phyloP scores from a whole-genome alignment of 2,888 invertebrate genomes.

The Nesidiocoris tenuis region DNA sequence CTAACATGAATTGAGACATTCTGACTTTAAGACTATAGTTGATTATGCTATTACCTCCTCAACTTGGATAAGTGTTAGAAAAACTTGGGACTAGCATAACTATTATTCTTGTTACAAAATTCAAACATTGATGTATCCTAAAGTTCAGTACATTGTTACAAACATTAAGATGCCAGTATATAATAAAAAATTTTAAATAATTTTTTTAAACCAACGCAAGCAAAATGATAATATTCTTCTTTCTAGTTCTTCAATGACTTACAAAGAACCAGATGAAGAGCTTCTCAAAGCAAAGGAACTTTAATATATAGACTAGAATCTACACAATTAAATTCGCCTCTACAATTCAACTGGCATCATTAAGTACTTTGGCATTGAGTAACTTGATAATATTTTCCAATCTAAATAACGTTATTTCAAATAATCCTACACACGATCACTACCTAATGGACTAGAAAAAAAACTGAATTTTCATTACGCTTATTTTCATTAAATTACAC shows the following conservation, averaged over 20 bases:
- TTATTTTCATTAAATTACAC: not conserved
- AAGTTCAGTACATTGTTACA: not conserved
- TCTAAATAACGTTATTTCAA: too few species aligned
- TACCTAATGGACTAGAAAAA: not conserved
- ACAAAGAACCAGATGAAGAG: not conserved
- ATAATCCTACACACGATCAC: not conserved
- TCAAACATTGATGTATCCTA: not conserved
- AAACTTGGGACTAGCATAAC: not conserved
- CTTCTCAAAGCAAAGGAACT: not conserved
- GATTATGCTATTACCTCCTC: too few species aligned
- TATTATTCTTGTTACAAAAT: not conserved
- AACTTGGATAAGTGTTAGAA: not conserved
- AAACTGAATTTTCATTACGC: too few species aligned
- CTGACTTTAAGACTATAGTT: too few species aligned
- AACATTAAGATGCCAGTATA: too few species aligned
- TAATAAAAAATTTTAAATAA: too few species aligned
- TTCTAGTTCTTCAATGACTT: not conserved
- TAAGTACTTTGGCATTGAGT: too few species aligned
- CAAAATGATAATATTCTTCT: too few species aligned
- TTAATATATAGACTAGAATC: not conserved
- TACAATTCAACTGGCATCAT: too few species aligned
- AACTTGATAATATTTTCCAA: too few species aligned
- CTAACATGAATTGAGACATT: too few species aligned
- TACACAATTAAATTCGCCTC: not conserved
- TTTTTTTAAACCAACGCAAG: too few species aligned